phyloP scores from a whole-genome alignment of 2,888 invertebrate genomes.

The Drosophila neonasuta region DNA sequence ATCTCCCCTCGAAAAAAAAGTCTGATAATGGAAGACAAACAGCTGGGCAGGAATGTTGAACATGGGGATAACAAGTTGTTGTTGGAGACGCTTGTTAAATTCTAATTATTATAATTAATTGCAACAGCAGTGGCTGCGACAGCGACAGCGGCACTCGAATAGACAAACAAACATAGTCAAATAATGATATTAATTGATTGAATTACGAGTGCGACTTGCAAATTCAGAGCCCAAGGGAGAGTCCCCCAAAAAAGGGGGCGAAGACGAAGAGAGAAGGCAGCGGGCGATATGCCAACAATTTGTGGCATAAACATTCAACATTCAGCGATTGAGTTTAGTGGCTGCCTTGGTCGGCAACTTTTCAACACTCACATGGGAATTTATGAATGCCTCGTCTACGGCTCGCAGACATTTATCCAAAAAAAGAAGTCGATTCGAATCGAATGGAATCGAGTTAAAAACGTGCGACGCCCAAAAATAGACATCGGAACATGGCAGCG shows the following conservation, averaged over 20 bases:
- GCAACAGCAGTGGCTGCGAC: slow-evolving; percentile 37
- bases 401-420: slow-evolving; percentile 67
- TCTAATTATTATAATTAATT: slow-evolving; percentile 75
- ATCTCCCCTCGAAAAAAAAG: slow-evolving; percentile 12
- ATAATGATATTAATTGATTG: slow-evolving; percentile 76
- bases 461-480: slow-evolving; percentile 76
- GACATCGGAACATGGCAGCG: slow-evolving; percentile 68
- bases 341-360: slow-evolving; percentile 46
- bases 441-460: slow-evolving; percentile 51
- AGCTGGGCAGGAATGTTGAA: slow-evolving; percentile 49
- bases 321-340: slow-evolving; percentile 18
- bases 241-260: neutral
- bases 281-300: slow-evolving; percentile 32
- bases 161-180: slow-evolving; percentile 59
- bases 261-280: neutral
- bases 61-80: slow-evolving; percentile 48
- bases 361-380: slow-evolving; percentile 72
- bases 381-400: slow-evolving; percentile 66
- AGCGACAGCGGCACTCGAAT: slow-evolving; percentile 29
- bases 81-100: slow-evolving; percentile 65
- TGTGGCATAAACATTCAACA: slow-evolving; percentile 52
- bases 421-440: slow-evolving; percentile 60
- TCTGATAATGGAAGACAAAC: slow-evolving; percentile 57
- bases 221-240: slow-evolving; percentile 52
- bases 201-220: slow-evolving; percentile 70